Evolutionary conservation across 2,797 vertebrate species (phyloP), one percentile per base, ranked within the genome.

Genomic region (Xyrichtys novacula): DNA sequence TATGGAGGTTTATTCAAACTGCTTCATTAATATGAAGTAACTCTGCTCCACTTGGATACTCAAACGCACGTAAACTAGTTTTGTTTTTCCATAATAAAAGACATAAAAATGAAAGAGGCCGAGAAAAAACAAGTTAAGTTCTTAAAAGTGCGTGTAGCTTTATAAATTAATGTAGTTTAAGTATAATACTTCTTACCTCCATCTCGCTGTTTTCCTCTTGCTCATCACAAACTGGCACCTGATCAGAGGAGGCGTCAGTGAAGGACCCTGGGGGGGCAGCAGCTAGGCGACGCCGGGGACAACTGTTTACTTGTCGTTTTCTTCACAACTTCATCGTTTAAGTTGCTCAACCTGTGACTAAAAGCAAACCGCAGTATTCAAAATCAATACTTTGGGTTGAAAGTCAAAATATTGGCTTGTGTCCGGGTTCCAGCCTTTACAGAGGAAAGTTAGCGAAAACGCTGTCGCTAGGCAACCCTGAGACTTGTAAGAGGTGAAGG

Each of bases 131-230:
- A 34, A 14, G n/a, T 31, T 6, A 2, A 22, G 28, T 31, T 29
- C 7, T 16, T 17, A 43, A 1, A 28, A 14, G 22, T 5, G 10
- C 38, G 26, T n/a, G 11, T 29, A 38, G 5, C 8, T 53, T 25
- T 15, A 2, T 8, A 16, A 3, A 7, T 12, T 44, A 58, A 12
- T n/a, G 8, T 22, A 39, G 34, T 16, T 22, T 23, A 47, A 2
- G 0, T n/a, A 2, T 48, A 25, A 2, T 6, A 0, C 6, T 60
- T 16, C 66, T 80, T 84, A 91, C 90, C 89, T 89, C 72, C 80
- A 85, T 87, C 6, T 56, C 56, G 22, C 7, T 14, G 62, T 58
- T 54, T 7, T 42, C 74, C 10, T 78, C 55, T 10, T 1, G 60
- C 44, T 53, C 59, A 0, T 1, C 2, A 32, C 42, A 29, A 58